These are phyloP conservation scores for Cactoblastis cactorum DNA, from an alignment of 2,888 invertebrate genomes.

Conservation along the genomic window DNA sequence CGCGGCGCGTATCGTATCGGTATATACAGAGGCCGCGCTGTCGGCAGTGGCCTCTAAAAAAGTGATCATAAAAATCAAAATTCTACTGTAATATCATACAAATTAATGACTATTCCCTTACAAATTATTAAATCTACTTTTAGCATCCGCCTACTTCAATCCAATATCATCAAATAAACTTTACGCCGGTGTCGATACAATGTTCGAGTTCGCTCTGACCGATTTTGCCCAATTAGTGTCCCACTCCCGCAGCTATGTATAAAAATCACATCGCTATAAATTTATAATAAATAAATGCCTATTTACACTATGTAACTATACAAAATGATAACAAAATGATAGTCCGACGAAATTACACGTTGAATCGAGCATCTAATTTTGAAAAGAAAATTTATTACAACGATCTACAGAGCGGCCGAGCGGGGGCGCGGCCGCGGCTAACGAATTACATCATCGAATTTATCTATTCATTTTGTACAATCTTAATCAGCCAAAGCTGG, in stretches of 20 bases:
- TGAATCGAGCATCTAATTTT: constrained; percentile 71
- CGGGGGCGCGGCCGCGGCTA: constrained; percentile 26
- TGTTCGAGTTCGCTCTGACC: constrained; percentile 63
- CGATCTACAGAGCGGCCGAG: constrained; percentile 47
- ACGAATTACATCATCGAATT: constrained; percentile 62
- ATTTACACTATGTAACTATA: constrained; percentile 80
- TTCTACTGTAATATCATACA: constrained; percentile 79
- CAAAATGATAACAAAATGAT: constrained; percentile 79
- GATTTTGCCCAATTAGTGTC: constrained; percentile 61
- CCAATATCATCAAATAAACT: constrained; percentile 68
- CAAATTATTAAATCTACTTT: constrained; percentile 76
- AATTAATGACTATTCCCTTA: constrained; percentile 80
- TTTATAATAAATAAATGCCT: constrained; percentile 80
- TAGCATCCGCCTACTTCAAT: constrained; percentile 71
- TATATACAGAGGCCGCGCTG: constrained; percentile 53
- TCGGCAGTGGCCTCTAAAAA: constrained; percentile 43
- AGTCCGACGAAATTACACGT: constrained; percentile 75
- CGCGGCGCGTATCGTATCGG: constrained; percentile 43
- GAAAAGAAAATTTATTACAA: constrained; percentile 67
- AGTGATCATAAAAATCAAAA: constrained; percentile 73
- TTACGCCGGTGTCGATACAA: constrained; percentile 57
- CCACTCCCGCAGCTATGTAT: constrained; percentile 75
- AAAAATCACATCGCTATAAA: constrained; percentile 76
- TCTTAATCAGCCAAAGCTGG: constrained; percentile 70
- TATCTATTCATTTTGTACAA: constrained; percentile 71